Base-by-base conservation (phyloP, 1,140 invertebrate genomes). In the Phymorhynchus buccinoides region DNA sequence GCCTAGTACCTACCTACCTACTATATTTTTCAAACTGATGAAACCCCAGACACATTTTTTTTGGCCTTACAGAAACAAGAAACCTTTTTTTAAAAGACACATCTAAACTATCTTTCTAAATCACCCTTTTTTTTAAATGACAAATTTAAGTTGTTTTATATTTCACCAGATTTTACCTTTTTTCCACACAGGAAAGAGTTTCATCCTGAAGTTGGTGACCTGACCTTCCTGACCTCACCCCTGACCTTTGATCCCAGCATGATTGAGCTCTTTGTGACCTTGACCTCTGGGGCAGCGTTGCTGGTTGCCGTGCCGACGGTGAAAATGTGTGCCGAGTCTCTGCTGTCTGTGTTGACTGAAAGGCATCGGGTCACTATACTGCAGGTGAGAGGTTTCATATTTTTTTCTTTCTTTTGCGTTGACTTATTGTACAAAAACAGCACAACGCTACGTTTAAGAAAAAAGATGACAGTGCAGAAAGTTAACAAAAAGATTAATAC, bases 201-300 rank as follows among this genome's bases (percentile, higher is more conserved):
- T 77, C 35, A 88, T 18, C 56, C 91, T 14, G 87, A 75, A 16
- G 42, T 75, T 32, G 75, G 83, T 85, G 96, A 97, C 93, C 92
- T 95, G 84, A 95, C 97, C 86, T 95, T 96, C 88, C 95, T 96
- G 88, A 94, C 95, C 9, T 96, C 96, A 78, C 95, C 96, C 35
- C 90, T 96, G 66, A 96, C 96, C 68, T 97, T 97, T 95, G 97
- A 97, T 93, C 96, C 96, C 16, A 96, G 95, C 77, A 94, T 97
- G 87, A 91, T 97, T 68, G 96, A 97, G 93, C 94, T 97, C 71
- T 95, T 97, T 90, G 91, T 96, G 42, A 94, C 95, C 12, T 93
- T 96, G 66, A 93, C 92, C 75, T 95, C 94, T 93, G 95, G 95
- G 71, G 95, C 95, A 30, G 94, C 95, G 52, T 90, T 97, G 2